Conservation (phyloP, 2,888 invertebrate species). For the Eremobia ochroleuca region DNA sequence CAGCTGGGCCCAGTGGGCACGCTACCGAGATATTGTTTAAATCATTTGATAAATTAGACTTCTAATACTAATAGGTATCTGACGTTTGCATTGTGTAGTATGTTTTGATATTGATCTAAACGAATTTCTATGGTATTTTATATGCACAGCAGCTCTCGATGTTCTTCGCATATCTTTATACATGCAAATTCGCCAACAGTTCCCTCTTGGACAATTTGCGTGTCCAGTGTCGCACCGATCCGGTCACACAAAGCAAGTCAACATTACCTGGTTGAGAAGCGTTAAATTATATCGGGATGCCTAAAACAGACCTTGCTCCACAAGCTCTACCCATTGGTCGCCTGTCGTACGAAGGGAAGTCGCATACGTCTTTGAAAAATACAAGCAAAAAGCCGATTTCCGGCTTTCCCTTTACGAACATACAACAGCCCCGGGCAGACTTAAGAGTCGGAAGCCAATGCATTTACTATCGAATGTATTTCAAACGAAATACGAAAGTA, state of each 20-base stretch:
- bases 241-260: neutral
- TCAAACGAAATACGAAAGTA: no score
- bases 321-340: neutral
- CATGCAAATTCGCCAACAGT: no score
- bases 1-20: slow-evolving; percentile 36
- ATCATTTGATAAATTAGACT: slow-evolving; percentile 53
- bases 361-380: neutral
- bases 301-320: neutral
- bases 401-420: no score
- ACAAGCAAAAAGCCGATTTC: neutral
- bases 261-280: neutral
- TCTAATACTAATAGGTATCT: slow-evolving; percentile 1
- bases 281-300: neutral
- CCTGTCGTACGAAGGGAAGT: neutral
- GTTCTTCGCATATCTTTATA: neutral
- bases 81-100: slow-evolving; percentile 1
- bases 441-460: neutral
- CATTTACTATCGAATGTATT: no score
- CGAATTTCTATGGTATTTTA: neutral
- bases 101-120: neutral
- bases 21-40: slow-evolving; percentile 38
- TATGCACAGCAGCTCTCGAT: neutral
- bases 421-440: neutral
- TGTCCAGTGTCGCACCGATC: neutral
- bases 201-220: neutral